Evolutionary conservation across 2,113 vertebrate genomes (phyloP), one percentile per base, ranked within the genome.

Genomic region (Verasper variegatus): DNA sequence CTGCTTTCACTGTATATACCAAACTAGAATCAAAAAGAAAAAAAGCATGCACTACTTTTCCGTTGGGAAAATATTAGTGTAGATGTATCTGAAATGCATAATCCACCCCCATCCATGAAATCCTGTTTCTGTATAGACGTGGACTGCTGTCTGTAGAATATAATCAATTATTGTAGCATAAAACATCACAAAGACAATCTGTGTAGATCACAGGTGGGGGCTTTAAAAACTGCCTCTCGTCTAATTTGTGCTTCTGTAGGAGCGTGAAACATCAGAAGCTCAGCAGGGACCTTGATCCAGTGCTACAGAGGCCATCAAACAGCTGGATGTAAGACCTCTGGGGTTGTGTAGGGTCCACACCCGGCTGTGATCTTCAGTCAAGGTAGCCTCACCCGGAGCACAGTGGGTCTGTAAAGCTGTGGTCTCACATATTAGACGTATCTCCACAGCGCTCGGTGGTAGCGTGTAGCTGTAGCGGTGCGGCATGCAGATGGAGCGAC

Each of bases 241-340:
- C 27, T 24, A 24, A 24, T 40, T 24, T 27, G 59, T 20, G 58
- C 42, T 23, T 63, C 15, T 10, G 7, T 68, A 18, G 47, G 40
- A 37, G 12, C 61, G 56, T 1, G 12, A 52, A 52, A 51, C 0
- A 20, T 21, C 26, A 24, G 21, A 40, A 31, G 1, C 31, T 42
- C 61, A 18, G 12, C 35, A 21, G 45, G 13, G 15, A 1, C 11
- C 52, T 15, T 9, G 40, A 55, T 65, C 24, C 12, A 9, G 45
- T 42, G 24, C 56, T 40, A 45, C 51, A 45, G 20, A 26, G 14
- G n/a, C 49, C 60, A 82, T 76, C 68, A 59, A 82, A 67, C 84
- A 82, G 51, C 60, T 65, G 72, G 51, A 59, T 68, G 4, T 24
- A 27, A 71, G 47, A 40, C 31, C 62, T 37, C 54, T 40, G 27